A percentile compares a stretch with the other conserved stretches of the same genome.
Evolutionary conservation across 2,797 vertebrate genomes (phyloP).

Genomic region (Pelochelys cantorii): DNA sequence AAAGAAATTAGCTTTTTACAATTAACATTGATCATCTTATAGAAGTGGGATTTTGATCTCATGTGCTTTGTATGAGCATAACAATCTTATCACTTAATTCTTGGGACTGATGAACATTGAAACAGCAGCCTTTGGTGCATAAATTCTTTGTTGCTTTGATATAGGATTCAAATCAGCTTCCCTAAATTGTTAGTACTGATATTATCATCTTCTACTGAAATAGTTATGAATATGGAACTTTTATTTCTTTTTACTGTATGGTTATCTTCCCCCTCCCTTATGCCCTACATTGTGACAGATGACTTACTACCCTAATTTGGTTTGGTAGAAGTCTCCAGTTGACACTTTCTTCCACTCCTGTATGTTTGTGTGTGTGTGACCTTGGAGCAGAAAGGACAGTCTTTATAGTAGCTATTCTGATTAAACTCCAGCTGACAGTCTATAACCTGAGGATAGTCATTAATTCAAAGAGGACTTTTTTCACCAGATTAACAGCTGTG

Average conservation of each 20-base stretch:
- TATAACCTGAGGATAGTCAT: constrained; percentile 53
- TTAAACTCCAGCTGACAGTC: constrained; percentile 48
- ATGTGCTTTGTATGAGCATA: too few species aligned
- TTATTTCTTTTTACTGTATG: neutral
- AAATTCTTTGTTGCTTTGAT: neutral
- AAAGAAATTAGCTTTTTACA: neutral
- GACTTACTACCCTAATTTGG: neutral
- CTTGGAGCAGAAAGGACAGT: constrained; percentile 50
- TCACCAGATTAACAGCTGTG: constrained; percentile 48
- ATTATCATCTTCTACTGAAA: neutral
- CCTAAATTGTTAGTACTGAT: rapidly evolving
- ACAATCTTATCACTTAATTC: neutral
- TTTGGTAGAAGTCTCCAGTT: neutral
- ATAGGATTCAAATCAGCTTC: neutral
- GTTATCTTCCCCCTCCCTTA: neutral
- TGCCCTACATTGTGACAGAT: neutral
- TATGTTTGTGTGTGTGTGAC: rapidly evolving
- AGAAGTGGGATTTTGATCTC: too few species aligned
- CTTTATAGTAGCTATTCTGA: constrained; percentile 9
- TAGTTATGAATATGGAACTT: neutral
- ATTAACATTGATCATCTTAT: neutral
- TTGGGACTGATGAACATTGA: neutral
- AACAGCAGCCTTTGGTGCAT: neutral
- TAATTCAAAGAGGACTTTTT: constrained; percentile 17
- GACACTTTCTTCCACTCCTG: neutral